Base-by-base conservation (phyloP, 2,797 vertebrate species). In the Catostomus latipinnis region DNA sequence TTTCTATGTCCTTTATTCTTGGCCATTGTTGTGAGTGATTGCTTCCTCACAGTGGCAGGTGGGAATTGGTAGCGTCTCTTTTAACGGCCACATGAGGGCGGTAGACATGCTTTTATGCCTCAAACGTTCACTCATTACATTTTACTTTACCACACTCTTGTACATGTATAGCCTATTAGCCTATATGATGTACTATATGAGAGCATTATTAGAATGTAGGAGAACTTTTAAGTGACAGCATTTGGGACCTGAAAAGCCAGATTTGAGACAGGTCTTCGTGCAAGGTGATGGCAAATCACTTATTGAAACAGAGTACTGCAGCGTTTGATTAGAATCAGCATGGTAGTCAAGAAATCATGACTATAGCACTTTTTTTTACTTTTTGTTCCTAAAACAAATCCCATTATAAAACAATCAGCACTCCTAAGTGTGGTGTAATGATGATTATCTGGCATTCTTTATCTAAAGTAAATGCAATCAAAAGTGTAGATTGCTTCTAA, bases 291-390 rank as follows among this genome's bases (percentile, higher is more conserved):
- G 10, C 60, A 48, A 58, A 11, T 22, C 12, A 5, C 16, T 13
- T 68, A 52, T 11, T 11, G 69, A 9, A 58, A 58, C 54, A 8
- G n/a, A 72, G 56, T 18, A 43, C 14, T 13, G 46, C 53, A 8
- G 53, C 22, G 58, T 58, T 5, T 13, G 53, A 45, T 14, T 14
- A 45, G 56, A 6, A 56, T 18, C 16, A 12, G 8, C 53, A 43
- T 5, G 1, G n/a, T 72, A 11, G 12, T 60, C 18, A n/a, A 18
- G 71, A n/a, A 49, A 49, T 11, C 56, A 72, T 60, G 48, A 49
- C 56, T 72, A 9, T 18, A 60, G 14, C 56, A 58, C 56, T 72
- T 46, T 71, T 71, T 57, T 14, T 60, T 72, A 22, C 22, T 22
- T 34, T 34, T 34, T 34, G 34, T 34, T 3, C 56, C 11, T 60